Percentiles rank a stretch among this genome's conserved stretches.
Conservation (phyloP, 2,797 vertebrate genomes). For the Coregonus sp. region DNA sequence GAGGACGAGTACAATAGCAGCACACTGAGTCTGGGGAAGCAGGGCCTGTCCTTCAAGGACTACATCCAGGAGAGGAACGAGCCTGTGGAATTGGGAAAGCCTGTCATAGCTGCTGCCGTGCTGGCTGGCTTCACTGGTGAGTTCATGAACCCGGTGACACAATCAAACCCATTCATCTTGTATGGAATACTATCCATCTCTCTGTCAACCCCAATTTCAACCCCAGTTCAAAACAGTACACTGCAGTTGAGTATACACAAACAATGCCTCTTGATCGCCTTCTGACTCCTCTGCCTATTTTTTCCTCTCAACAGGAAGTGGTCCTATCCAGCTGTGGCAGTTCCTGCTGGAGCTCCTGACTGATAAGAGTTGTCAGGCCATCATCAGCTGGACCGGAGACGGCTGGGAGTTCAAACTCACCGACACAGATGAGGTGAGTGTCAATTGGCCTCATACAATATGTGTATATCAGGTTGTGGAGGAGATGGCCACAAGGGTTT, state of each 20-base stretch:
- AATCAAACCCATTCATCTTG: too few species aligned
- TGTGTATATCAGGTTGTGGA: background rate
- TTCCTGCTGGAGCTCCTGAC: slow-evolving; percentile 86
- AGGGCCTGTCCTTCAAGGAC: slow-evolving; percentile 88
- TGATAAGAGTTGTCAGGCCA: slow-evolving; percentile 84
- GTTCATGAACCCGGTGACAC: slow-evolving; percentile 29
- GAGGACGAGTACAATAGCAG: slow-evolving; percentile 82
- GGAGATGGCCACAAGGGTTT: background rate
- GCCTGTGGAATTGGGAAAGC: slow-evolving; percentile 82
- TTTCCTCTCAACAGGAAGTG: slow-evolving; percentile 74
- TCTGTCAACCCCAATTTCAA: background rate
- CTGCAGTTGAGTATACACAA: background rate
- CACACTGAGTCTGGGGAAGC: slow-evolving; percentile 76
- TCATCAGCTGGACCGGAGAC: slow-evolving; percentile 89
- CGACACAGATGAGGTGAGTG: slow-evolving; percentile 85
- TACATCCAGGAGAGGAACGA: slow-evolving; percentile 86
- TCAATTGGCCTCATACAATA: background rate
- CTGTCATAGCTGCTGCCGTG: slow-evolving; percentile 87
- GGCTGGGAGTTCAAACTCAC: slow-evolving; percentile 90
- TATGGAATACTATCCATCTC: background rate
- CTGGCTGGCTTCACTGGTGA: slow-evolving; percentile 89
- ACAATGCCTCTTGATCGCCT: too few species aligned
- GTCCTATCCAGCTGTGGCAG: slow-evolving; percentile 89
- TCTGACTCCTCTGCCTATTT: background rate
- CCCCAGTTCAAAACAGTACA: background rate